Percentiles rank a stretch among this genome's conserved stretches.
Evolutionary conservation across 2,113 vertebrate species (phyloP).

Genomic region (Syngnathus typhle): DNA sequence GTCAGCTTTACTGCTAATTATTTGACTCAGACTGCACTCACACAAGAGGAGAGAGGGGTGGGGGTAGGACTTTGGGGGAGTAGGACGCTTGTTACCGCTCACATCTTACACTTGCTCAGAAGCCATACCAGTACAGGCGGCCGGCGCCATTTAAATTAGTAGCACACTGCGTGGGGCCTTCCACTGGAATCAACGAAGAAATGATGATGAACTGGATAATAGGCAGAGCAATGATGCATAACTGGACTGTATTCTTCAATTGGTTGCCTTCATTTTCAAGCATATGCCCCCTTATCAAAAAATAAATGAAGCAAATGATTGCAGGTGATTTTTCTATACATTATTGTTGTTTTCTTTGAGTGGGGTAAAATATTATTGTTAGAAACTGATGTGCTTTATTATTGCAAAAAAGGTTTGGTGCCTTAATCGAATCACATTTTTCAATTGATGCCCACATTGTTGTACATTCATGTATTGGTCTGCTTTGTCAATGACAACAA

Average conservation of each 20-base stretch:
- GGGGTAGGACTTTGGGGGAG: neutral
- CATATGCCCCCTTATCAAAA: neutral
- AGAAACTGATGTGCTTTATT: no score
- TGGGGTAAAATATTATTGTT: neutral
- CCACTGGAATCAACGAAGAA: neutral
- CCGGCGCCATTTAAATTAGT: constrained; percentile 6
- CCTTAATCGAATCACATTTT: no score
- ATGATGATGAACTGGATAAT: neutral
- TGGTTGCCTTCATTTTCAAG: neutral
- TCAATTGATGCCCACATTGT: no score
- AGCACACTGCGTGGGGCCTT: neutral
- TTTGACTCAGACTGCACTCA: constrained; percentile 6
- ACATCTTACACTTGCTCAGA: constrained; percentile 5
- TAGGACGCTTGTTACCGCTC: constrained; percentile 16
- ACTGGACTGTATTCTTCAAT: neutral
- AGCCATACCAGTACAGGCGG: constrained; percentile 4
- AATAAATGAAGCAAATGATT: neutral
- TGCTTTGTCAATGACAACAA: no score
- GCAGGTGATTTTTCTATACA: neutral
- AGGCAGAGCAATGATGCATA: neutral
- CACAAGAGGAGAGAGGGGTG: neutral
- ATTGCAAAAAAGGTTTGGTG: no score
- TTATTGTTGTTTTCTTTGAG: neutral
- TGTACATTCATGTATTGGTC: no score
- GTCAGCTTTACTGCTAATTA: constrained; percentile 42